Evolutionary conservation across 2,888 invertebrate species (phyloP).

Genomic region (Ernsta delagoae): DNA sequence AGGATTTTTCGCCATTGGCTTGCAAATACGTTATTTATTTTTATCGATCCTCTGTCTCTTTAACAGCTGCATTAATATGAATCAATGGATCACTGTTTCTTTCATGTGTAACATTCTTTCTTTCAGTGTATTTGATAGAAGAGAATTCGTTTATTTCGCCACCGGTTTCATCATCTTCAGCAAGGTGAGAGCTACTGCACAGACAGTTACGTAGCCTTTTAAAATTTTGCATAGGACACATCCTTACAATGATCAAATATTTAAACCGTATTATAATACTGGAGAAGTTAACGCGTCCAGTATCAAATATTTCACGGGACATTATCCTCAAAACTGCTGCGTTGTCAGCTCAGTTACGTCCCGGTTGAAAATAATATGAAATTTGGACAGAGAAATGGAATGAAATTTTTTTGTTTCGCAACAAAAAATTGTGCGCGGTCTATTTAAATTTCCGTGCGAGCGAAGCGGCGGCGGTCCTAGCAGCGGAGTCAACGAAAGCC

Average conservation of each 20-base stretch:
- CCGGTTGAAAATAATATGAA: constrained; percentile 23
- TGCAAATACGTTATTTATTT: constrained; percentile 19
- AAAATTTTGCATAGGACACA: too few species aligned
- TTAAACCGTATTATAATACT: constrained; percentile 5
- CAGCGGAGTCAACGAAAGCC: constrained; percentile 22
- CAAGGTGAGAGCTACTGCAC: too few species aligned
- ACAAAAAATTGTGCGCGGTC: constrained; percentile 30
- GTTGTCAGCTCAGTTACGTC: constrained; percentile 19
- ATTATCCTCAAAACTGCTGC: constrained; percentile 33
- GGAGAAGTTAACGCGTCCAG: neutral
- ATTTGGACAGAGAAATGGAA: constrained; percentile 30
- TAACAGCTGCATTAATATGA: neutral
- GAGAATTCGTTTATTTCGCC: neutral
- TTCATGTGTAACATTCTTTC: neutral
- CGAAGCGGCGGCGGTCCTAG: constrained; percentile 10
- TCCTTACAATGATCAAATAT: neutral
- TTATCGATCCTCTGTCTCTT: constrained; percentile 13
- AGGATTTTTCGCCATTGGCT: constrained; percentile 7
- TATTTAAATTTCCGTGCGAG: constrained; percentile 35
- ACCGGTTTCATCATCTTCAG: too few species aligned
- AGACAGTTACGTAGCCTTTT: too few species aligned
- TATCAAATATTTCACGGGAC: constrained; percentile 33
- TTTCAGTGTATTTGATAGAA: too few species aligned
- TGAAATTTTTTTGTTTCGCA: constrained; percentile 34
- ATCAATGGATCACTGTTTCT: neutral